These are phyloP conservation scores for Ormyrus thymus DNA, from an alignment of 2,888 invertebrate species.

Conservation along the genomic window DNA sequence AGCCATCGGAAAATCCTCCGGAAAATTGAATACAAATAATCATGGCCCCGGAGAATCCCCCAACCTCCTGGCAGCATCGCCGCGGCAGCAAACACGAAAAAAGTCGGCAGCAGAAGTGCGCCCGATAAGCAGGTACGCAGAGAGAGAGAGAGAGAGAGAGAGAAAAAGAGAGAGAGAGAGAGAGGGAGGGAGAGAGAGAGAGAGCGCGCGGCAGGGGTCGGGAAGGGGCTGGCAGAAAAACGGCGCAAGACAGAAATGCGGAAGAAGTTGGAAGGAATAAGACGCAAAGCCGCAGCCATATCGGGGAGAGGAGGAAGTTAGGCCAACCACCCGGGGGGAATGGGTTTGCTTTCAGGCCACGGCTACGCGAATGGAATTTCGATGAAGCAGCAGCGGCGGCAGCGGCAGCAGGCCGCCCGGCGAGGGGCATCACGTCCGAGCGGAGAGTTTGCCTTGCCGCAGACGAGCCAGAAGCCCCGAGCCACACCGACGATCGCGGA, in stretches of 20 bases:
- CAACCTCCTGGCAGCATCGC: too few species aligned
- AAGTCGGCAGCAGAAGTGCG: neutral
- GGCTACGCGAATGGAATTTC: slow-evolving; percentile 68
- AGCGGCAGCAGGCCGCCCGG: neutral
- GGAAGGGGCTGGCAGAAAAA: neutral
- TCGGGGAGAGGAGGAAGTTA: slow-evolving; percentile 51
- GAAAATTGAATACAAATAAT: too few species aligned
- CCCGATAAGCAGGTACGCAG: neutral
- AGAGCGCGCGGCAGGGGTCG: neutral
- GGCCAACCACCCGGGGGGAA: slow-evolving; percentile 59
- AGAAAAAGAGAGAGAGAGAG: slow-evolving; percentile 33
- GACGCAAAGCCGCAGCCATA: slow-evolving; percentile 8
- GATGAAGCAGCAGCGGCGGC: slow-evolving; percentile 63
- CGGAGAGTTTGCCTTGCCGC: slow-evolving; percentile 51
- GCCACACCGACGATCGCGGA: neutral
- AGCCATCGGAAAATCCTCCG: too few species aligned
- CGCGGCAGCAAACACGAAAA: too few species aligned
- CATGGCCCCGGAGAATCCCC: too few species aligned
- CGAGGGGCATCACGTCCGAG: slow-evolving; percentile 55
- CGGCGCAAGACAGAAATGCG: slow-evolving; percentile 28
- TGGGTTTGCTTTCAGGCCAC: slow-evolving; percentile 67
- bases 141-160: slow-evolving; percentile 3
- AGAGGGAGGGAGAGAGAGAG: slow-evolving; percentile 12
- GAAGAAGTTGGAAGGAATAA: slow-evolving; percentile 10
- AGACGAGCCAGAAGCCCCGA: slow-evolving; percentile 30